Conservation (phyloP, 2,113 vertebrate genomes). For the Grammomys surdaster region DNA sequence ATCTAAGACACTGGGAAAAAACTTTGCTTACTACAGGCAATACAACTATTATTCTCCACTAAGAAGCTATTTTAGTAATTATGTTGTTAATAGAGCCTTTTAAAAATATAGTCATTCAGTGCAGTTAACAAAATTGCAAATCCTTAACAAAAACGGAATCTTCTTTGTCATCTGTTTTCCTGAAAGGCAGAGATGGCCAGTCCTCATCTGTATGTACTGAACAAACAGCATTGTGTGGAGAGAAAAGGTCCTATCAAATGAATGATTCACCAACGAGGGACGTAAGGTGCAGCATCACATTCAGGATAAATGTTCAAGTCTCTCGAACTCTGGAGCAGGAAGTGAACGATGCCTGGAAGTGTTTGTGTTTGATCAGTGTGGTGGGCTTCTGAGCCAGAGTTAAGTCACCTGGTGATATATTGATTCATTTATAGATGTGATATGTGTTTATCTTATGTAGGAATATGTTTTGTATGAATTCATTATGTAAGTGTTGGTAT, state of each 20-base stretch:
- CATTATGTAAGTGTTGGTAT: background rate
- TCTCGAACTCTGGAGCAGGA: background rate
- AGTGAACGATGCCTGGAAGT: background rate
- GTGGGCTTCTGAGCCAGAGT: background rate
- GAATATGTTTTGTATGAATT: background rate
- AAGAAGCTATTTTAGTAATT: background rate
- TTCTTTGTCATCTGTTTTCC: constrained; percentile 44
- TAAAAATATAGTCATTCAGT: constrained; percentile 46
- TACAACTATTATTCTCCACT: background rate
- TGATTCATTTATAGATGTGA: background rate
- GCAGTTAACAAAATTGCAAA: constrained; percentile 50
- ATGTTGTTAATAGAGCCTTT: constrained; percentile 18
- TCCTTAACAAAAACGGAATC: constrained; percentile 16
- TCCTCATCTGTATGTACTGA: background rate
- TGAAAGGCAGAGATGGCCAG: constrained; percentile 48
- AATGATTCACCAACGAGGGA: background rate
- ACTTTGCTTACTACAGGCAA: background rate
- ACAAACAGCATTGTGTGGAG: background rate
- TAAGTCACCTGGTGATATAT: background rate
- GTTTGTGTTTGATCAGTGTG: background rate
- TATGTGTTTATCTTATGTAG: background rate
- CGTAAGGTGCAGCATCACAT: background rate
- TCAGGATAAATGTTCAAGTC: background rate
- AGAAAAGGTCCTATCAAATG: background rate
- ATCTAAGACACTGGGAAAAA: background rate